Evolutionary conservation across 2,797 vertebrate genomes (phyloP).

Genomic region (Micropoecilia bifurca): DNA sequence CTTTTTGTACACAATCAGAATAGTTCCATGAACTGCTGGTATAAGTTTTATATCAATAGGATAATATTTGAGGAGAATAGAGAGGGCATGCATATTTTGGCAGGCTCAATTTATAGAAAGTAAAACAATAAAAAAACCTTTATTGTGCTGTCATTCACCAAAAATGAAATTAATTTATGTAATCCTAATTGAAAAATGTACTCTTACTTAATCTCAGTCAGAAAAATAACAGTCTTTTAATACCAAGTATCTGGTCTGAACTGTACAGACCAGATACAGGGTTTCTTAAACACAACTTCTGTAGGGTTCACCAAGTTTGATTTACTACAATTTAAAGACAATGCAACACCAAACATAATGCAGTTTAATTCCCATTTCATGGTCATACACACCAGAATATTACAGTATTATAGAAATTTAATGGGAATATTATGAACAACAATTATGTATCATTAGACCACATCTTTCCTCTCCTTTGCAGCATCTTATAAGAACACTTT

Average conservation of each 20-base stretch:
- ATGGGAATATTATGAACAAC: slow-evolving; percentile 7
- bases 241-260: neutral
- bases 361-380: slow-evolving; percentile 8
- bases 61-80: too few species aligned
- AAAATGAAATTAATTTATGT: neutral
- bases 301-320: neutral
- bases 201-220: neutral
- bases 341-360: neutral
- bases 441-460: slow-evolving; percentile 27
- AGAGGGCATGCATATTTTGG: too few species aligned
- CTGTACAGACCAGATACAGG: neutral
- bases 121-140: neutral
- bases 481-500: slow-evolving; percentile 9
- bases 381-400: neutral
- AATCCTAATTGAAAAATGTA: neutral
- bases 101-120: neutral
- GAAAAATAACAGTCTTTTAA: neutral
- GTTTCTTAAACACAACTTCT: neutral
- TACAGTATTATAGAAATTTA: slow-evolving; percentile 11
- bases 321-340: slow-evolving; percentile 1
- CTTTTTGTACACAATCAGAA: too few species aligned
- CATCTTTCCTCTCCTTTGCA: slow-evolving; percentile 8
- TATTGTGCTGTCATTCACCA: neutral
- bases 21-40: too few species aligned
- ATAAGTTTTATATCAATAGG: too few species aligned